Evolutionary conservation across 92 coral and sea anemone genomes (phyloP), one percentile per base, ranked within the genome.

Genomic region (Palythoa caribaeorum): DNA sequence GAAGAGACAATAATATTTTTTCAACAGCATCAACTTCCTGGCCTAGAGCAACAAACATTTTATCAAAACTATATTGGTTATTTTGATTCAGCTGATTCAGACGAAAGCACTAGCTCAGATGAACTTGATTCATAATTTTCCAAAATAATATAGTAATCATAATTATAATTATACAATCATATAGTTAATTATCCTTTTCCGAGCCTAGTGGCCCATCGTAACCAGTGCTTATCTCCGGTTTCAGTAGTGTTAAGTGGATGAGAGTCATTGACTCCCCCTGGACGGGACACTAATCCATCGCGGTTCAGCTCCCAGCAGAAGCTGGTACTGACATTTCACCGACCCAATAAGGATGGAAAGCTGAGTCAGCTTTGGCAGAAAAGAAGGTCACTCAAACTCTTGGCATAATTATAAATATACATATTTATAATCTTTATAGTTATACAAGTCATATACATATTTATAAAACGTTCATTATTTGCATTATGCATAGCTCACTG

Each of bases 1-100:
- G 71, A 86, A 17, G 68, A 57, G 37, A 51, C 77, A 10, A 72
- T 87, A 84, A 11, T 37, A 71, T 90, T 90, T 39, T 36, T 75
- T 60, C 72, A 50, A 37, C 55, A 76, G 50, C 83, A 76, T 38
- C n/a, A 38, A 38, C 38, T 86, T 14, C 28, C 17, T 20, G 37
- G 21, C 16, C 36, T 5, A 76, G 38, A 16, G 80, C 37, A 76
- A 38, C 65, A 57, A 57, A 57, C 65, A 57, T 57, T 12, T 57
- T 57, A 12, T 57, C 65, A 57, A 57, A 57, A 36, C 37, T 72
- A 9, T 72, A n/a, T 72, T 28, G 77, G 77, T 3, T 39, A 39
- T 38, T 37, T 36, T 72, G 77, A 76, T 76, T 50, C 15, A 9
- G 38, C 54, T 48, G 80, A 76, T 21, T 57, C 65, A 57, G 65